Conservation (phyloP, 2,113 vertebrate genomes). For the Catharus fuscescens region DNA sequence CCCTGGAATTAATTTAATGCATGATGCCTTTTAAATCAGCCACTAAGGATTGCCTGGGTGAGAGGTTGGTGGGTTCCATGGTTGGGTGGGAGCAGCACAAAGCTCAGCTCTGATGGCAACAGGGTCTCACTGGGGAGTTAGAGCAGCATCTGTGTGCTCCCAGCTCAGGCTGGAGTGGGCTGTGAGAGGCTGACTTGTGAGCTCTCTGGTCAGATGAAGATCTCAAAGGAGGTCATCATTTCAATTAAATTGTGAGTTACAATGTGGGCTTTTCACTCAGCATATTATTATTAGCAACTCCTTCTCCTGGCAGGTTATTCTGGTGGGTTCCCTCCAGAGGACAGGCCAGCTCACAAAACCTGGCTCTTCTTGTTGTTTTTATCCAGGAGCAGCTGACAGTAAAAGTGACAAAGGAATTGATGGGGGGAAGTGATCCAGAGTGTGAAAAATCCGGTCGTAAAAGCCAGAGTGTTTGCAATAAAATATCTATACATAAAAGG, state of each 20-base stretch:
- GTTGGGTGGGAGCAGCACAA: neutral
- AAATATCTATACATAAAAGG: conserved; percentile 48
- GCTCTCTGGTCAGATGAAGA: neutral
- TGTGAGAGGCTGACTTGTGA: neutral
- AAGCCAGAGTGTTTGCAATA: conserved; percentile 57
- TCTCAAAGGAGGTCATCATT: neutral
- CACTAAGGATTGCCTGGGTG: neutral
- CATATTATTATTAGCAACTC: neutral
- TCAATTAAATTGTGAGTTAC: neutral
- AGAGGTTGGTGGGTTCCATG: neutral
- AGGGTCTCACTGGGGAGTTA: neutral
- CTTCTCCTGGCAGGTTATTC: neutral
- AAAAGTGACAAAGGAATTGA: conserved; percentile 57
- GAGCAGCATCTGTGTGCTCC: neutral
- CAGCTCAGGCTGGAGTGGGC: neutral
- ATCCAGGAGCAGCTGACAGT: conserved; percentile 16
- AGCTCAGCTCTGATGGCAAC: neutral
- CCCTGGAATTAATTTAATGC: neutral
- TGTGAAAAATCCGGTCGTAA: conserved; percentile 36
- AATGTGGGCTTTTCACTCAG: neutral
- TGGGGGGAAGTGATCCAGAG: conserved; percentile 9
- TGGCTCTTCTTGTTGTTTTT: conserved; percentile 28
- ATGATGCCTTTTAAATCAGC: neutral
- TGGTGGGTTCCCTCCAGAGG: neutral
- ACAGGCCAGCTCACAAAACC: neutral